Evolutionary conservation across 2,113 vertebrate genomes (phyloP), one percentile per base, ranked within the genome.

Genomic region (Etheostoma cragini): DNA sequence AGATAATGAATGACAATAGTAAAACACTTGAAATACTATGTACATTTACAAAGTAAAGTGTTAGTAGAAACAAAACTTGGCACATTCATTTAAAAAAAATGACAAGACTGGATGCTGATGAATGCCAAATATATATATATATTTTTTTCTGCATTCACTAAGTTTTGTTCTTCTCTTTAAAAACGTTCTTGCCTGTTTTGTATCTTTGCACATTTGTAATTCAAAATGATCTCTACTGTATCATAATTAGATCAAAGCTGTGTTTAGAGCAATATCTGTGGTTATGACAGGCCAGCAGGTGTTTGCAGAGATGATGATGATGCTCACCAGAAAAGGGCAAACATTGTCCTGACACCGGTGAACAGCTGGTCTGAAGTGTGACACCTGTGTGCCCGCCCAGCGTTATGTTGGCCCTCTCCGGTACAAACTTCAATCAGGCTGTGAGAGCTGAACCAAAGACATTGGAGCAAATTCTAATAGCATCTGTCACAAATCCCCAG

Each of bases 211-310:
- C 30, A 68, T 56, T 74, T 57, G 7, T 72, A 53, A 56, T 30
- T 58, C 13, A 57, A 26, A 78, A 60, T 65, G 4, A 38, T 58
- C 22, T 60, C 56, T 71, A 8, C 72, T 76, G 75, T 78, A 80
- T 78, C 88, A 74, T 89, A 78, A 84, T 87, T 69, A 68, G 72
- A 88, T 91, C 75, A 81, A 82, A 86, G 82, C 69, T 58, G 64
- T 15, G 64, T 86, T 83, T 35, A 33, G 72, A 75, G 69, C 19
- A 3, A 74, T 85, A 60, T 89, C 72, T 76, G 49, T 50, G 74
- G 68, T 49, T 82, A 12, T 91, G 91, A 93, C 90, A 92, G 89
- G 88, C 88, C 85, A 87, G 90, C 92, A 93, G 93, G 86, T 94
- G 92, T 86, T 90, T 72, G 57, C 72, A 73, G 80, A 68, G 77